phyloP scores from a whole-genome alignment of 2,113 vertebrate genomes.

The Echinops telfairi region DNA sequence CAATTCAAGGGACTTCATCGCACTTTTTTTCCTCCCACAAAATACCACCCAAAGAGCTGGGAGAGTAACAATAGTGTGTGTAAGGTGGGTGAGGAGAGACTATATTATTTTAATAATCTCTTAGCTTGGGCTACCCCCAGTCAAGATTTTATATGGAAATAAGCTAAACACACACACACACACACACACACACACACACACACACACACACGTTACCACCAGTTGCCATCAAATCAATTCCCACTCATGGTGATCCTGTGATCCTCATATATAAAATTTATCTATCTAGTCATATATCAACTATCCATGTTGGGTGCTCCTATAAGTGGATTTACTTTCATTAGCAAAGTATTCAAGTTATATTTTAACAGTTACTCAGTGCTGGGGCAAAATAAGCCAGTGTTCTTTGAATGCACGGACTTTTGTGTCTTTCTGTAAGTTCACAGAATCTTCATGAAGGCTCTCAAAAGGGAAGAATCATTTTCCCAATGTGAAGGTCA shows the following conservation, averaged over 20 bases:
- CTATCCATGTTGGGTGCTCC: not conserved
- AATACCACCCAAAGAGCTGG: slow-evolving; percentile 73
- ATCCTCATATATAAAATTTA: not conserved
- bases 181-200: not conserved
- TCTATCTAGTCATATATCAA: not conserved
- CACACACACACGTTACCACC: not conserved
- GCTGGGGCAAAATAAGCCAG: not conserved
- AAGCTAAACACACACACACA: not conserved
- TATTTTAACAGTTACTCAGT: not conserved
- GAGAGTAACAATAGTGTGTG: slow-evolving; percentile 50
- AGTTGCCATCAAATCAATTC: not conserved
- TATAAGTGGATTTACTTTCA: not conserved
- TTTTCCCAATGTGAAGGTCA: not conserved
- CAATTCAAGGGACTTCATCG: slow-evolving; percentile 64
- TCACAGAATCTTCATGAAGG: not conserved
- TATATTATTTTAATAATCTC: slow-evolving; percentile 8
- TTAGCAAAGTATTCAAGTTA: not conserved
- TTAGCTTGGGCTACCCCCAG: not conserved
- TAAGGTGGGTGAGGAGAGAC: not conserved
- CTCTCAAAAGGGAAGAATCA: not conserved
- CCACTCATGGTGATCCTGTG: not conserved
- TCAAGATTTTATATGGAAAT: slow-evolving; percentile 36
- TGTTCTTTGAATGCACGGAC: not conserved
- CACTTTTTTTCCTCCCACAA: not conserved
- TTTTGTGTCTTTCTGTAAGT: slow-evolving; percentile 5